Percentiles rank a stretch among this genome's conserved stretches.
These are phyloP conservation scores for Mormyrus proboscirostris DNA, from an alignment of 2,797 vertebrate species.

Conservation along the genomic window DNA sequence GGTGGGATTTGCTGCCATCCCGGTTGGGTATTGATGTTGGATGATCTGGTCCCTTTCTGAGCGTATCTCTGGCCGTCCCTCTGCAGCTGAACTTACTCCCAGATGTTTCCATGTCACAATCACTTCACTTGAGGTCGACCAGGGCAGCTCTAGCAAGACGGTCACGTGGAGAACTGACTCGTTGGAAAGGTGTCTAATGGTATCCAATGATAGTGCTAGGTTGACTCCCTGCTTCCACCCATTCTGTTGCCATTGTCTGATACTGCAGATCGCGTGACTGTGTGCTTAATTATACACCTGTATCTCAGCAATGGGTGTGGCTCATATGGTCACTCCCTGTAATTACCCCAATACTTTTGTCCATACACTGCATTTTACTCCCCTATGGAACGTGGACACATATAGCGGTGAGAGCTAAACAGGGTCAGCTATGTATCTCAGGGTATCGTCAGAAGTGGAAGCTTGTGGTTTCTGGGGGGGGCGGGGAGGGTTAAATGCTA, in stretches of 20 bases:
- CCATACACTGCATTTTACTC: background rate
- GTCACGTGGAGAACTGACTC: background rate
- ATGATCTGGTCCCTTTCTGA: background rate
- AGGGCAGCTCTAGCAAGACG: background rate
- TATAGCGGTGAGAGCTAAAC: background rate
- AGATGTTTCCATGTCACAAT: background rate
- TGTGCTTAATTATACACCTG: background rate
- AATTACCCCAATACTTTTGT: background rate
- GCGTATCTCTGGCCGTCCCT: background rate
- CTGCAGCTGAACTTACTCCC: background rate
- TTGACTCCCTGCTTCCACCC: background rate
- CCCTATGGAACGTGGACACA: background rate
- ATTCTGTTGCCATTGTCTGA: background rate
- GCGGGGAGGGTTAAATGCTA: background rate
- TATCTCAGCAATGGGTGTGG: background rate
- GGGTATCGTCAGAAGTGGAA: background rate
- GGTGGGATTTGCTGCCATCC: background rate
- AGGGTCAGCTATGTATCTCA: background rate
- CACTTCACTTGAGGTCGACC: background rate
- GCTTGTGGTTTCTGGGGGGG: background rate
- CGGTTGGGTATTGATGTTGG: background rate
- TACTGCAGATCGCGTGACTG: background rate
- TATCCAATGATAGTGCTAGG: background rate
- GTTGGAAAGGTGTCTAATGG: background rate
- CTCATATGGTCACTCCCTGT: background rate